These are phyloP conservation scores for Zelleria hepariella DNA, from an alignment of 2,888 invertebrate genomes.

Conservation along the genomic window DNA sequence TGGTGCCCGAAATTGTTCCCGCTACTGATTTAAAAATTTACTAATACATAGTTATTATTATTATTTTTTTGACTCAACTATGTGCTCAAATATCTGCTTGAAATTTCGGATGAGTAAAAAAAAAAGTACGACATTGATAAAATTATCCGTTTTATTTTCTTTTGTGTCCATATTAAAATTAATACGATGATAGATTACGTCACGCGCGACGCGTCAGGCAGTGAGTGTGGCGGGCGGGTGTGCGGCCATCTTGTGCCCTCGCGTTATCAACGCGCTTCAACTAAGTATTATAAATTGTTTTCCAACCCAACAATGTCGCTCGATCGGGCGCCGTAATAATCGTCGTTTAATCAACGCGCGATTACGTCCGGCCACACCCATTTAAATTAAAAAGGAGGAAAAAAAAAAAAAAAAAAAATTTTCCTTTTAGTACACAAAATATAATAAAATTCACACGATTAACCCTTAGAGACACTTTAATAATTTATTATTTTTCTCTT, in stretches of 20 bases:
- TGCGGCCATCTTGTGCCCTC: not conserved
- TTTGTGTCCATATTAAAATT: not conserved
- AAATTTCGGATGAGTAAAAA: no score
- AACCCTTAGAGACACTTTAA: no score
- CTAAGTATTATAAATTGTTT: not conserved
- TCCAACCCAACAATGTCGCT: not conserved
- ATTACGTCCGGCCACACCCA: not conserved
- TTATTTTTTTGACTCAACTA: no score
- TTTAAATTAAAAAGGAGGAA: not conserved
- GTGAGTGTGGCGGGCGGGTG: not conserved
- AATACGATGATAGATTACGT: not conserved
- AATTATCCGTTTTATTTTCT: not conserved
- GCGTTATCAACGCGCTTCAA: not conserved
- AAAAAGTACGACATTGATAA: not conserved
- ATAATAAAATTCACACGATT: no score
- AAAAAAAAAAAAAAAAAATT: not conserved
- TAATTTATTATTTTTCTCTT: no score
- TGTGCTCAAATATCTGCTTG: no score
- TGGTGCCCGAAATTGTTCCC: no score
- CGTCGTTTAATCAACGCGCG: not conserved
- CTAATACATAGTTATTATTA: no score
- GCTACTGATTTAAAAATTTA: no score
- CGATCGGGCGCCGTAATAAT: not conserved
- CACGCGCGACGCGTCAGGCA: not conserved
- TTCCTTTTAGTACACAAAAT: not conserved